Conservation (phyloP, 2,888 invertebrate species). For the Xestia rhomboidea region DNA sequence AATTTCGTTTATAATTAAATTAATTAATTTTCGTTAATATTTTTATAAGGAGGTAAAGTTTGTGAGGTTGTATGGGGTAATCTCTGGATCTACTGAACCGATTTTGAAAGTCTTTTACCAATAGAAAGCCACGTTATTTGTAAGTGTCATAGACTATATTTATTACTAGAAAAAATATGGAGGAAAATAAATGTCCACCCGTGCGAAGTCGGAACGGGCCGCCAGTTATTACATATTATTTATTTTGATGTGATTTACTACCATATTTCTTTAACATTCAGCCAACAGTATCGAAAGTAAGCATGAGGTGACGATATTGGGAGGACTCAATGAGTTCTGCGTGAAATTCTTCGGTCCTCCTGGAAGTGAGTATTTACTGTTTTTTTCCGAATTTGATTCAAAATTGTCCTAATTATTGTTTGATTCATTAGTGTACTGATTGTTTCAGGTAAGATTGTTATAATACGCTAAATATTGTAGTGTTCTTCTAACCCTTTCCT, state of each 20-base stretch:
- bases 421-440: slow-evolving; percentile 7
- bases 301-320: slow-evolving; percentile 99
- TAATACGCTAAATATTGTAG: not conserved
- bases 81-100: no score
- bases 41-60: no score
- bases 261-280: slow-evolving; percentile 57
- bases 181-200: no score
- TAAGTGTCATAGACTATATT: no score
- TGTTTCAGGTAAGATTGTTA: not conserved
- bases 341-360: slow-evolving; percentile 99
- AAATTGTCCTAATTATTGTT: not conserved
- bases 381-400: not conserved
- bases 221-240: not conserved
- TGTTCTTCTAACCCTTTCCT: no score
- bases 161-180: no score
- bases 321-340: slow-evolving; percentile 99
- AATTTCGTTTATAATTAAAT: no score
- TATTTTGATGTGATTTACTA: not conserved
- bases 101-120: no score
- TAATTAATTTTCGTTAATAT: no score
- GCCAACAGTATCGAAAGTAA: slow-evolving; percentile 97
- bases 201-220: no score
- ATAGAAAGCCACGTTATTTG: no score
- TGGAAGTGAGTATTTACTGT: slow-evolving; percentile 94
- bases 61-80: no score